Conservation (phyloP, 2,113 vertebrate species). For the Arvicanthis niloticus region DNA sequence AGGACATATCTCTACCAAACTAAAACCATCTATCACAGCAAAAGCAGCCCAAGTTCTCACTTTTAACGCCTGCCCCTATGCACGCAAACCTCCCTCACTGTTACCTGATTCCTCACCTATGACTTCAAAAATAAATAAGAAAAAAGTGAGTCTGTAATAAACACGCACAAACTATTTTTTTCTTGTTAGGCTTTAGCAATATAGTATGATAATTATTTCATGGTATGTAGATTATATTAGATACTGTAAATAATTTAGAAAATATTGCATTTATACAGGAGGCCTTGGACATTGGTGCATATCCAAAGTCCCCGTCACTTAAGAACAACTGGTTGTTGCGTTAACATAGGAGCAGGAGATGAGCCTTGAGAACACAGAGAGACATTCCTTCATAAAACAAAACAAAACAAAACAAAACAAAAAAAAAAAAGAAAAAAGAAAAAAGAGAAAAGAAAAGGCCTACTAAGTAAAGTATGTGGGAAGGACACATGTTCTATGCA, state of each 20-base stretch:
- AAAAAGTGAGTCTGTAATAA: neutral
- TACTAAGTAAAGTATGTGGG: neutral
- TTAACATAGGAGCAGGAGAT: neutral
- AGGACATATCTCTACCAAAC: neutral
- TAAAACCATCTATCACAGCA: neutral
- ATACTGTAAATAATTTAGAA: neutral
- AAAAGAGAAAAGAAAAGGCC: rapidly evolving
- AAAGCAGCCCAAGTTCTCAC: neutral
- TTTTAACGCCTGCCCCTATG: neutral
- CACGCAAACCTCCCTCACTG: neutral
- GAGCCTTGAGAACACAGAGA: neutral
- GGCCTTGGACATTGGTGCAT: neutral
- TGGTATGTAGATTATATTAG: neutral
- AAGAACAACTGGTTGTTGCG: neutral
- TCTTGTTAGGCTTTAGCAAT: neutral
- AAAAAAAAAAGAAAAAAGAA: neutral
- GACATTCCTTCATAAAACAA: neutral
- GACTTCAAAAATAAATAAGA: neutral
- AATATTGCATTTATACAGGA: neutral
- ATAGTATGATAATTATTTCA: neutral
- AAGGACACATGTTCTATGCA: neutral
- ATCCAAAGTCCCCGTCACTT: neutral
- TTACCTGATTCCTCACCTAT: neutral
- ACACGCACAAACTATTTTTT: neutral
- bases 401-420: too few relatives aligned